Evolutionary conservation across 2,797 vertebrate genomes (phyloP).

Genomic region (Morus bassanus): DNA sequence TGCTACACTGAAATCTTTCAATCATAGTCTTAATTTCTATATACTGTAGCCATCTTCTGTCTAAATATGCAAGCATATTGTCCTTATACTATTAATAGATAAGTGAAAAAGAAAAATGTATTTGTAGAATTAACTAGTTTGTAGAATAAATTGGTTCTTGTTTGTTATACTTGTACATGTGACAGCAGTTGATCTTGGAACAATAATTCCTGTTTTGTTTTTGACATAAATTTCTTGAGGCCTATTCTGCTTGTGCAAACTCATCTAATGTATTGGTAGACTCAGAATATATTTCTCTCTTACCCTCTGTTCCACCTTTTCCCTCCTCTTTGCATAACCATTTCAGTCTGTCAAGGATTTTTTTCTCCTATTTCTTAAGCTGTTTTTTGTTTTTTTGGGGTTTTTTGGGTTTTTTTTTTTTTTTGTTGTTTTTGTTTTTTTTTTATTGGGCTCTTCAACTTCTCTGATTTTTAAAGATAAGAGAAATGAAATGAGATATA

Average conservation of each 20-base stretch:
- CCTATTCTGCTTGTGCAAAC: slow-evolving; percentile 24
- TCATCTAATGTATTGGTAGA: not conserved
- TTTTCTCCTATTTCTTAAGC: slow-evolving; percentile 32
- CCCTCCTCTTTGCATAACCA: not conserved
- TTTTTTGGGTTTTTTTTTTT: no score
- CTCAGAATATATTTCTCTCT: not conserved
- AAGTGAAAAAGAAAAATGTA: not conserved
- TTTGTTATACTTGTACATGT: slow-evolving; percentile 10
- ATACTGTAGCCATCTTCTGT: not conserved
- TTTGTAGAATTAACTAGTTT: not conserved
- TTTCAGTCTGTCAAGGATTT: slow-evolving; percentile 18
- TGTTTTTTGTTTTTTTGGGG: no score
- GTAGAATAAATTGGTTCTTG: slow-evolving; percentile 12
- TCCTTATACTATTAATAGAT: slow-evolving; percentile 8
- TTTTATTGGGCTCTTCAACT: slow-evolving; percentile 30
- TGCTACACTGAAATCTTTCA: not conserved
- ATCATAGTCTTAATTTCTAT: not conserved
- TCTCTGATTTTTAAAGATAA: slow-evolving; percentile 59
- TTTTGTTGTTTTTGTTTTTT: no score
- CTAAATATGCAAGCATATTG: not conserved
- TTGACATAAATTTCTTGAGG: not conserved
- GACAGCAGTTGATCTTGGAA: slow-evolving; percentile 20
- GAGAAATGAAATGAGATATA: slow-evolving; percentile 57
- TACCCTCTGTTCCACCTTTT: not conserved
- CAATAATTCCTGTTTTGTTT: slow-evolving; percentile 6